These are phyloP conservation scores for Battus philenor DNA, from an alignment of 1,140 invertebrate genomes.

Conservation along the genomic window DNA sequence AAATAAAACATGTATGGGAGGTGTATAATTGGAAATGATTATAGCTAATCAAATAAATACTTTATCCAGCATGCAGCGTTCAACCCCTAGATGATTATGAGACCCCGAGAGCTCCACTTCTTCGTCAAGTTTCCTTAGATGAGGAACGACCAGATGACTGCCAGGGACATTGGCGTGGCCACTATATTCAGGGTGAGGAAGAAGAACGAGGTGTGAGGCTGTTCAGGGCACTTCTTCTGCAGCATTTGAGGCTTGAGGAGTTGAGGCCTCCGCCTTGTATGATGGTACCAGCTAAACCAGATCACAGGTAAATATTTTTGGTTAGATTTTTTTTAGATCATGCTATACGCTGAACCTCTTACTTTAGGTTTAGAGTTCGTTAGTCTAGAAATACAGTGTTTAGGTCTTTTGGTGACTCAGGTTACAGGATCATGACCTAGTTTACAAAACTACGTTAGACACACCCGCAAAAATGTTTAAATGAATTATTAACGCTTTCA, in stretches of 20 bases:
- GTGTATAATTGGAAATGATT: no score
- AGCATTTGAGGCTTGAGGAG: constrained; percentile 57
- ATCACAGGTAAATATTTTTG: constrained; percentile 38
- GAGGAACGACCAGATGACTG: constrained; percentile 64
- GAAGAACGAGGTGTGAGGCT: constrained; percentile 59
- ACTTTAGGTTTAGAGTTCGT: no score
- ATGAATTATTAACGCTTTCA: no score
- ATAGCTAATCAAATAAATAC: no score
- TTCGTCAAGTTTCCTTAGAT: constrained; percentile 60
- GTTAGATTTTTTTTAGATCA: no score
- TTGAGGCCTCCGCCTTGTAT: constrained; percentile 58
- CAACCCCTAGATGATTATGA: constrained; percentile 64
- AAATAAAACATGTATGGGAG: no score
- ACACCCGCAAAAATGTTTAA: no score
- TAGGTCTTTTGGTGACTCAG: no score
- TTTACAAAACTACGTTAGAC: no score
- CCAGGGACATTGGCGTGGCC: constrained; percentile 60
- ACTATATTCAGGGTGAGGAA: constrained; percentile 53
- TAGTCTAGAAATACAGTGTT: no score
- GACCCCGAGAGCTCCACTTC: constrained; percentile 50
- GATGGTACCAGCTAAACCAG: constrained; percentile 47
- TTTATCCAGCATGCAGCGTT: constrained; percentile 51
- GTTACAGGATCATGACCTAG: no score
- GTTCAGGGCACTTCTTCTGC: constrained; percentile 59
- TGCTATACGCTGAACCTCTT: no score